These are phyloP conservation scores for Phoxinus dragarum DNA, from an alignment of 2,797 vertebrate species.

Conservation along the genomic window DNA sequence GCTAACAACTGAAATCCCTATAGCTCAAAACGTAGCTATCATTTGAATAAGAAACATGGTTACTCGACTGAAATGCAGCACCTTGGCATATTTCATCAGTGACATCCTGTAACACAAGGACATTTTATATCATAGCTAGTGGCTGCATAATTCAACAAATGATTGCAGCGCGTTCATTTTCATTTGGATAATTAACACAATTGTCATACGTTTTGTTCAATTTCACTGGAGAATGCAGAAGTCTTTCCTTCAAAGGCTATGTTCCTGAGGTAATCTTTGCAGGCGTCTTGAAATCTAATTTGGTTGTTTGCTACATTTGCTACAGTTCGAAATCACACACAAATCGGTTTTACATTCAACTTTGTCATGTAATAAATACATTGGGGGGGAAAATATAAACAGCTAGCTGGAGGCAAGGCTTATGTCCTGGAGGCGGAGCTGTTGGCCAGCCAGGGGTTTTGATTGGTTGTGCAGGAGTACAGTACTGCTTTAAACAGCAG, in stretches of 20 bases:
- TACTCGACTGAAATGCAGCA: slow-evolving; percentile 9
- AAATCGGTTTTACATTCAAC: slow-evolving; percentile 91
- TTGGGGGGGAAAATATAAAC: slow-evolving; percentile 80
- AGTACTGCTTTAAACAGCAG: slow-evolving; percentile 98
- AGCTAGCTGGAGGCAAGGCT: slow-evolving; percentile 74
- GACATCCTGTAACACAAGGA: slow-evolving; percentile 41
- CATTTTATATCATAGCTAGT: slow-evolving; percentile 17
- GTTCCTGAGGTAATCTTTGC: slow-evolving; percentile 14
- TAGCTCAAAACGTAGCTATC: background rate
- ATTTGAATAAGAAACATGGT: background rate
- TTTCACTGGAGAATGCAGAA: background rate
- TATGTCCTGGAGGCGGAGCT: slow-evolving; percentile 70
- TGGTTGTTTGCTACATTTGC: slow-evolving; percentile 31
- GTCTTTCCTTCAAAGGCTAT: background rate
- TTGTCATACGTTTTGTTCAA: background rate
- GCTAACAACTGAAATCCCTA: background rate
- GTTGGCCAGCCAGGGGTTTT: slow-evolving; percentile 81
- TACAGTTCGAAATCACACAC: slow-evolving; percentile 7
- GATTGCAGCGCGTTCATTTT: slow-evolving; percentile 5
- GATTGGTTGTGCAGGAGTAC: slow-evolving; percentile 94
- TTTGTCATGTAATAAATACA: slow-evolving; percentile 99
- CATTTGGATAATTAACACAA: background rate
- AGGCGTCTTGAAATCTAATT: slow-evolving; percentile 7
- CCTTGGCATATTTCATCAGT: slow-evolving; percentile 31
- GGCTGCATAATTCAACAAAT: slow-evolving; percentile 32